Conservation (phyloP, 2,888 invertebrate genomes). For the Embidobia sp. region DNA sequence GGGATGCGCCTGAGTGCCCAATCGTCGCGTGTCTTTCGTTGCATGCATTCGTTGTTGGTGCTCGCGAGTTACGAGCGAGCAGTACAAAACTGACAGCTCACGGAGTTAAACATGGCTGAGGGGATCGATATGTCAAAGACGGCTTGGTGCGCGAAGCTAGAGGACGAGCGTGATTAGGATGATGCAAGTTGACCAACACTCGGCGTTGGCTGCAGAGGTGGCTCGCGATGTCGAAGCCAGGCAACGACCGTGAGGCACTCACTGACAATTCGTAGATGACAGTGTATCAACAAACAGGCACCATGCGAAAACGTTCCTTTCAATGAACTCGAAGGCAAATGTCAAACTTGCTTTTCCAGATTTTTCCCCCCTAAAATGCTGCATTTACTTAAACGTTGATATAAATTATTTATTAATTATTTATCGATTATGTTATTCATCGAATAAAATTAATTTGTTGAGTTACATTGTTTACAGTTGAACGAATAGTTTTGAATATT, state of each 20-base stretch:
- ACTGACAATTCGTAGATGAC: neutral
- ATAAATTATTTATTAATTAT: too few species aligned
- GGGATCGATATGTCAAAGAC: slow-evolving; percentile 53
- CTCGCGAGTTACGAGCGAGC: neutral
- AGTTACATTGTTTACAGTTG: too few species aligned
- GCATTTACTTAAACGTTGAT: too few species aligned
- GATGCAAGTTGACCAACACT: slow-evolving; percentile 8
- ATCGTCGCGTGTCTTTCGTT: too few species aligned
- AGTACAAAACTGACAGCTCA: slow-evolving; percentile 51
- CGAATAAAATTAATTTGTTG: too few species aligned
- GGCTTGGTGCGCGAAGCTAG: slow-evolving; percentile 8
- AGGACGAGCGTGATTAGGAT: slow-evolving; percentile 19
- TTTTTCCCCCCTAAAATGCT: too few species aligned
- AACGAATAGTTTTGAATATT: too few species aligned
- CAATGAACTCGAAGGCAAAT: too few species aligned
- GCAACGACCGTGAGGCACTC: slow-evolving; percentile 3
- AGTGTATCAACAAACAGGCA: slow-evolving; percentile 47
- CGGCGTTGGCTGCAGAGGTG: neutral
- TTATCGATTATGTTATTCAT: too few species aligned
- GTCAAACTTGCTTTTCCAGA: too few species aligned
- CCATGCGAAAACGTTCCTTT: neutral
- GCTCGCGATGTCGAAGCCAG: slow-evolving; percentile 13
- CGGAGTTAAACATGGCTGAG: slow-evolving; percentile 50
- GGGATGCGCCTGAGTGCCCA: too few species aligned
- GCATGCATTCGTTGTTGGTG: too few species aligned